A percentile compares a stretch with the other conserved stretches of the same genome.
phyloP scores from a whole-genome alignment of 2,113 vertebrate genomes.

The Clarias batrachus region DNA sequence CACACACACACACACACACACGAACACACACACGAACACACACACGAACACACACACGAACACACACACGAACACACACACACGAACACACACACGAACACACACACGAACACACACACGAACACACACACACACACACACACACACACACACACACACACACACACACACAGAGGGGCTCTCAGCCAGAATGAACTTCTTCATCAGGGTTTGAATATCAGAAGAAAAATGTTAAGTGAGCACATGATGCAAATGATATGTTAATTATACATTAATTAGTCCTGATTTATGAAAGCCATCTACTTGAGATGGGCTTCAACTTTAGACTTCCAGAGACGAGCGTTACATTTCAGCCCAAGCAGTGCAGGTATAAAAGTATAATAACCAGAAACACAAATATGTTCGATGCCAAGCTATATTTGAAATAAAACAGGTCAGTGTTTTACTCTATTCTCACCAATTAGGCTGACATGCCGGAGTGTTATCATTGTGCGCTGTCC shows the following conservation, averaged over 20 bases:
- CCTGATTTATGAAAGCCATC: neutral
- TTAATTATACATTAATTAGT: slow-evolving; percentile 8
- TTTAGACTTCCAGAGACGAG: neutral
- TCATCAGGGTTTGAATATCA: neutral
- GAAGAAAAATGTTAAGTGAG: neutral
- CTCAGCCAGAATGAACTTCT: neutral
- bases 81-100: neutral
- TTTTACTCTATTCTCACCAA: slow-evolving; percentile 39
- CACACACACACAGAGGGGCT: neutral
- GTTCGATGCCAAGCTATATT: slow-evolving; percentile 5
- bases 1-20: neutral
- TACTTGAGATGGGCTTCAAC: neutral
- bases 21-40: no score
- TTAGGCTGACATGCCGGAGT: slow-evolving; percentile 44
- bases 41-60: neutral
- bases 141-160: no score
- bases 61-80: neutral
- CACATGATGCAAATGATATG: slow-evolving; percentile 20
- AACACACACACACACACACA: no score
- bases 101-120: no score
- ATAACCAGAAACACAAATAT: neutral
- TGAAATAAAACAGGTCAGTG: slow-evolving; percentile 29
- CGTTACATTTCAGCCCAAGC: neutral
- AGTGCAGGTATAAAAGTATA: neutral
- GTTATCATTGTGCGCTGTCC: slow-evolving; percentile 45